These are phyloP conservation scores for Florisuga fusca DNA, from an alignment of 2,797 vertebrate genomes.

Conservation along the genomic window DNA sequence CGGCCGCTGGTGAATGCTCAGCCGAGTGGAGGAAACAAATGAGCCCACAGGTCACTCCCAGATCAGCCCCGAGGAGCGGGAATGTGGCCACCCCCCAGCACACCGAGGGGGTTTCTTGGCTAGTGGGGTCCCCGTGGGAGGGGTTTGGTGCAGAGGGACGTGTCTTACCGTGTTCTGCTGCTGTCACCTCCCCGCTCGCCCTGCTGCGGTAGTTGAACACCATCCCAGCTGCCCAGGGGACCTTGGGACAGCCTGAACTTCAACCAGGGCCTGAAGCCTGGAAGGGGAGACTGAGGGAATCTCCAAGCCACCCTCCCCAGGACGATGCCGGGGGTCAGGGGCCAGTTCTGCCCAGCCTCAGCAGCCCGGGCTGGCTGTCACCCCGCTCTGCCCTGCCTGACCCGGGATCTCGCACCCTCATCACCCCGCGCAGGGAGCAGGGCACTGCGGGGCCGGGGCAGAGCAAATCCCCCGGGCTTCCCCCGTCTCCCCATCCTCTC, in stretches of 20 bases:
- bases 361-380: neutral
- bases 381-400: neutral
- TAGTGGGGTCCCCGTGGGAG: accelerated
- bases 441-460: accelerated
- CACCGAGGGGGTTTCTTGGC: accelerated
- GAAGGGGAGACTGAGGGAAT: accelerated
- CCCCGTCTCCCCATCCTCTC: accelerated
- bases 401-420: accelerated
- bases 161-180: accelerated
- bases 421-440: accelerated
- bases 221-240: neutral
- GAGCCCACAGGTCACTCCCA: neutral
- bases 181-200: accelerated
- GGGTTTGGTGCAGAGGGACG: accelerated
- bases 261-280: neutral
- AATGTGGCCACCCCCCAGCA: neutral
- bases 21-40: slow-evolving; percentile 46
- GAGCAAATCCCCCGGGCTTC: neutral
- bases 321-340: too few relatives aligned
- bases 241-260: neutral
- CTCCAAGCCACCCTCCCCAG: neutral
- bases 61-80: neutral
- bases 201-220: accelerated
- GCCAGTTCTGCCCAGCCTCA: neutral
- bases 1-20: neutral